Base-by-base conservation (phyloP, 1,140 invertebrate species). In the Drosophila littoralis region DNA sequence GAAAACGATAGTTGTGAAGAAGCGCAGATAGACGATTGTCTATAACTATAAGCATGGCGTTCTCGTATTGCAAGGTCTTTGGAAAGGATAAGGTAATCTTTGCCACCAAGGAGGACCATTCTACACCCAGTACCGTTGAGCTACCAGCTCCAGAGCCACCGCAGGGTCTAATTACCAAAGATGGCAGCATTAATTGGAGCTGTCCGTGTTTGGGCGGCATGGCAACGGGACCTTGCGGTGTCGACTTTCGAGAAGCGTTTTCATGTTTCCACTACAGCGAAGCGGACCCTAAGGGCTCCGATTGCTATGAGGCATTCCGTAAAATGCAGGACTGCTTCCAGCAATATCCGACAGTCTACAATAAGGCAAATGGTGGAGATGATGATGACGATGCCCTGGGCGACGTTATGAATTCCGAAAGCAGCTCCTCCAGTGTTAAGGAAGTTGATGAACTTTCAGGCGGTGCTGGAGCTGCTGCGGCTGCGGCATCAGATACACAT, bases 141-240 rank as follows among this genome's bases (percentile, higher is more conserved):
- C 93, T 98, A 65, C 95, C 96, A 6, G 94, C 95, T 79, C 94
- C 95, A 10, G 96, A 97, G 75, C 94, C 95, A 7, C 94, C 95
- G 59, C 95, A 95, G 65, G 98, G 98, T 33, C 93, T 98, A 1
- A 95, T 99, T 65, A 93, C 97, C 35, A 94, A 96, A 1, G 97
- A 97, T 93, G 98, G 98, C 6, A 95, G 97, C 51, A 98, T 99
- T 65, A 99, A 99, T 93, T 99, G 98, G 98, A 96, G 96, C 90
- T 99, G 98, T 89, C 98, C 98, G 0, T 99, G 98, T 93, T 94
- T 99, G 15, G 98, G 98, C 32, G 97, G 97, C 12, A 98, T 98
- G 96, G 97, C 98, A 6, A 97, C 97, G 5, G 98, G 98, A 2
- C 98, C 98, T 0, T 99, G 98, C 92, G 98, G 97, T 0, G 93